Conservation (phyloP, 2,888 invertebrate species). For the Drosophila limbata region DNA sequence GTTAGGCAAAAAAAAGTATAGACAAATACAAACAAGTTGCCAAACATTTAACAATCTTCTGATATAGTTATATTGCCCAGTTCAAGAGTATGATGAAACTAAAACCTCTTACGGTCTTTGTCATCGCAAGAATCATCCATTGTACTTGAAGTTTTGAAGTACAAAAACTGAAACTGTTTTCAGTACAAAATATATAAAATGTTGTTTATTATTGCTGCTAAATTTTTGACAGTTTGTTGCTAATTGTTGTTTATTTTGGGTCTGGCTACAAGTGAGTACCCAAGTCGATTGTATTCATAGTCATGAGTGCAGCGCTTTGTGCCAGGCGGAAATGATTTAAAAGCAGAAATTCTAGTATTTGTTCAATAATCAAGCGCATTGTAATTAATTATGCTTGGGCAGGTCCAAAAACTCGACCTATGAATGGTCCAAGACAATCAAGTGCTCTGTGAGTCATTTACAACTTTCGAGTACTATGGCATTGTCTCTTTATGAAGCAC, state of each 20-base stretch:
- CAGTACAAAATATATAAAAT: constrained; percentile 7
- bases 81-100: neutral
- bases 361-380: constrained; percentile 37
- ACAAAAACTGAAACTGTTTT: constrained; percentile 51
- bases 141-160: constrained; percentile 35
- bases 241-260: constrained; percentile 53
- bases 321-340: constrained; percentile 61
- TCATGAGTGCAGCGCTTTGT: constrained; percentile 54
- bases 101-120: constrained; percentile 17
- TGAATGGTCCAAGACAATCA: constrained; percentile 48
- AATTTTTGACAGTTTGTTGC: constrained; percentile 71
- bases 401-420: constrained; percentile 19
- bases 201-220: constrained; percentile 33
- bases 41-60: neutral
- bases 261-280: constrained; percentile 10
- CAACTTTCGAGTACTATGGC: constrained; percentile 34
- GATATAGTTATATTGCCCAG: neutral
- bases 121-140: constrained; percentile 19
- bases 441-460: constrained; percentile 58
- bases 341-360: constrained; percentile 37
- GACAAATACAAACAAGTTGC: constrained; percentile 1
- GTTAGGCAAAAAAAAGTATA: constrained; percentile 42
- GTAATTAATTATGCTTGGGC: constrained; percentile 62
- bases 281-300: constrained; percentile 26
- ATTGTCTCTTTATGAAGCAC: constrained; percentile 49